phyloP scores from a whole-genome alignment of 2,888 invertebrate species.

The Epicampocera succincta region DNA sequence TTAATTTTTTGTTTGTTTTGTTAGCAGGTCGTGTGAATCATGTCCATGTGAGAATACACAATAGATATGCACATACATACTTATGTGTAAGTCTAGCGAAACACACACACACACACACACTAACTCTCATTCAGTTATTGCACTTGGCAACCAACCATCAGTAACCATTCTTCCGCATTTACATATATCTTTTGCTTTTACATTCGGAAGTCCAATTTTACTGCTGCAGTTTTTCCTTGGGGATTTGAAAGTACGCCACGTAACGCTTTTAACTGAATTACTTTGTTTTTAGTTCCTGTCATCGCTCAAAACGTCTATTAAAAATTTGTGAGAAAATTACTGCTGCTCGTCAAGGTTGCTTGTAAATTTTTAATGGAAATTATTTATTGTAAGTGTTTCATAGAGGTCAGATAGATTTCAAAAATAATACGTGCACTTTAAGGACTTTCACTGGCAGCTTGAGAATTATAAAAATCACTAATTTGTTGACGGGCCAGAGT shows the following conservation, averaged over 20 bases:
- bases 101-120: not conserved
- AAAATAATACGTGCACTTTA: no score
- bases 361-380: not conserved
- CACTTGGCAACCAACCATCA: constrained; percentile 59
- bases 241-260: not conserved
- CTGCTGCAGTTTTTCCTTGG: constrained; percentile 28
- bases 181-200: constrained; percentile 14
- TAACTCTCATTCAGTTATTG: constrained; percentile 25
- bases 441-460: no score
- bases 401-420: no score
- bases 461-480: no score
- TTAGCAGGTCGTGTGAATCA: constrained; percentile 63
- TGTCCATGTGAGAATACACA: constrained; percentile 46
- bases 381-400: no score
- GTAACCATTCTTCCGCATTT: constrained; percentile 34
- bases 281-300: not conserved
- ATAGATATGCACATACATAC: constrained; percentile 41
- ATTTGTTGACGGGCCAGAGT: no score
- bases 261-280: constrained; percentile 21
- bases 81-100: constrained; percentile 7
- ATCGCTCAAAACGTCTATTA: not conserved
- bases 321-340: not conserved
- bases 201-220: constrained; percentile 18
- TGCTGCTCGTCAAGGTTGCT: not conserved
- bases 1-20: constrained; percentile 36